Evolutionary conservation across 2,113 vertebrate species (phyloP).

Genomic region (Mionectes macconnelli): DNA sequence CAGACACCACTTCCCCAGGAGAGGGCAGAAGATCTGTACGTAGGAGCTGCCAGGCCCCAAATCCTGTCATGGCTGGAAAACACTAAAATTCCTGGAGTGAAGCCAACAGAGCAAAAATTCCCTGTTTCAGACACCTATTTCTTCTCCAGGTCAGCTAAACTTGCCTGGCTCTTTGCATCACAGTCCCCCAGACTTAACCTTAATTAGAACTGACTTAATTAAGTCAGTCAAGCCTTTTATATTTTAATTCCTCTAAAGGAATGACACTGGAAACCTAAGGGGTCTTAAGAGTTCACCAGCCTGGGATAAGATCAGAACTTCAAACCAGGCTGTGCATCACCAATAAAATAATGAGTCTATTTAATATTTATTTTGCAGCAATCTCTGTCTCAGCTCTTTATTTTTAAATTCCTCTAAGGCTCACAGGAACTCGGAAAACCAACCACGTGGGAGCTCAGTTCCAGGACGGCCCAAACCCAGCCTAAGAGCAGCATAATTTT

Average conservation of each 20-base stretch:
- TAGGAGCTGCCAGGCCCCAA: neutral
- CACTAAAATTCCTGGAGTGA: accelerated
- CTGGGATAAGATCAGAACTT: neutral
- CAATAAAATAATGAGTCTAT: neutral
- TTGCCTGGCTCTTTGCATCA: neutral
- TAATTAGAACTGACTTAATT: neutral
- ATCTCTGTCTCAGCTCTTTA: neutral
- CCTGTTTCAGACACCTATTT: neutral
- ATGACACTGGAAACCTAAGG: neutral
- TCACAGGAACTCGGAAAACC: neutral
- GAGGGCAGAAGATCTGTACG: neutral
- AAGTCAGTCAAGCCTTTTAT: neutral
- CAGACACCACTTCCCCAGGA: neutral
- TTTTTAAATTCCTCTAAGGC: neutral
- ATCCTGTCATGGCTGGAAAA: accelerated
- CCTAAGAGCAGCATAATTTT: neutral
- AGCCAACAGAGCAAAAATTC: neutral
- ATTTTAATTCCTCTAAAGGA: neutral
- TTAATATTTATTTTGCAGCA: neutral
- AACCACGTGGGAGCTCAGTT: neutral
- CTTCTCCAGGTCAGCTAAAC: neutral
- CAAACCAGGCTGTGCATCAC: neutral
- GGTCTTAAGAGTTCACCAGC: neutral
- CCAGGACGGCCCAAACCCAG: neutral
- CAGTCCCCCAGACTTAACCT: neutral